Conservation (phyloP, 2,113 vertebrate genomes). For the Hyla sarda region DNA sequence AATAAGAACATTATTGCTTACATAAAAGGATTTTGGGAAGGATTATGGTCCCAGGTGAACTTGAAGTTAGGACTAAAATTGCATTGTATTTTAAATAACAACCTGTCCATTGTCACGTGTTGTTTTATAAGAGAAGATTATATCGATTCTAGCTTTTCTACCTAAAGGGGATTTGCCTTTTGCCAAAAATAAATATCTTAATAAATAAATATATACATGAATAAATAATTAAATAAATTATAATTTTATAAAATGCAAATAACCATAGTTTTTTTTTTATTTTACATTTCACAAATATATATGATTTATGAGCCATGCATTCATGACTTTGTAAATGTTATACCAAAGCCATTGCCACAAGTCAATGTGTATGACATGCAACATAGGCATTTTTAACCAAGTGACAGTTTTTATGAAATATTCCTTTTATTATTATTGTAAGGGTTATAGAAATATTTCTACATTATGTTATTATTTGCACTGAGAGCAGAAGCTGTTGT, state of each 20-base stretch:
- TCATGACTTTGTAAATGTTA: not conserved
- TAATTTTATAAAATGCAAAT: not conserved
- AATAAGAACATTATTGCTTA: too few species aligned
- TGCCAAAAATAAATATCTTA: not conserved
- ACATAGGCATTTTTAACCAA: slow-evolving; percentile 9
- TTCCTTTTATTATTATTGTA: slow-evolving; percentile 22
- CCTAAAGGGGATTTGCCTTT: not conserved
- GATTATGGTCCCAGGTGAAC: too few species aligned
- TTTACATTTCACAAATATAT: not conserved
- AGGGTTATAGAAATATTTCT: slow-evolving; percentile 23
- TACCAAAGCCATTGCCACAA: not conserved
- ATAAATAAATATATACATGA: too few species aligned
- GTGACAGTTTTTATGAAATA: slow-evolving; percentile 21
- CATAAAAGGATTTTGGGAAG: too few species aligned
- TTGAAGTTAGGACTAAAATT: too few species aligned
- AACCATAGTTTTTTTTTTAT: not conserved
- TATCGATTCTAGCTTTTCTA: too few species aligned
- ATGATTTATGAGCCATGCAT: not conserved
- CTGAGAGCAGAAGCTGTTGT: slow-evolving; percentile 66
- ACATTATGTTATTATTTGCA: slow-evolving; percentile 41
- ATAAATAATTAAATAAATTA: not conserved
- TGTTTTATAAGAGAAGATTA: too few species aligned
- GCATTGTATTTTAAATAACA: too few species aligned
- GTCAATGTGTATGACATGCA: slow-evolving; percentile 6
- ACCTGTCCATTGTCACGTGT: too few species aligned